phyloP scores from a whole-genome alignment of 2,797 vertebrate genomes.

The Delichon dasypus region DNA sequence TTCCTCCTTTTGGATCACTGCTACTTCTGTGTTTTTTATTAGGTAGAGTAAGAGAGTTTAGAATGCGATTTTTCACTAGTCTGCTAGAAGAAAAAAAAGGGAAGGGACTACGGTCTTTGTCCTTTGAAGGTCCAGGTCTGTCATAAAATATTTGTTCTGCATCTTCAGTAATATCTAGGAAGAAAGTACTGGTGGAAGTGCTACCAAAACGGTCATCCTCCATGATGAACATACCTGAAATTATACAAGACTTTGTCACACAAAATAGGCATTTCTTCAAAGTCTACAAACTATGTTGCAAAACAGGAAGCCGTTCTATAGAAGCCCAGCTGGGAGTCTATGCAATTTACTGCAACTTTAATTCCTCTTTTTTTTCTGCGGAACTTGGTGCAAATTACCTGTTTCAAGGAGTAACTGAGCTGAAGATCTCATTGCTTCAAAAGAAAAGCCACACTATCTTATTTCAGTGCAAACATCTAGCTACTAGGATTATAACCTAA shows the following conservation, averaged over 20 bases:
- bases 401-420: neutral
- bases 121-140: conserved; percentile 89
- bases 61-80: conserved; percentile 90
- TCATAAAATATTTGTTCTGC: conserved; percentile 82
- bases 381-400: neutral
- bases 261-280: neutral
- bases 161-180: conserved; percentile 88
- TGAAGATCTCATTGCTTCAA: neutral
- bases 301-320: neutral
- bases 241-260: neutral
- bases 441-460: neutral
- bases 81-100: conserved; percentile 92
- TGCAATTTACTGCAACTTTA: neutral
- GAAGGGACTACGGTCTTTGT: conserved; percentile 90
- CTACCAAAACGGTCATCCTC: conserved; percentile 91
- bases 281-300: neutral
- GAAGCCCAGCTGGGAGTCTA: neutral
- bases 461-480: neutral
- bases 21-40: conserved; percentile 94
- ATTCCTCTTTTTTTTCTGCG: neutral
- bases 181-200: conserved; percentile 77
- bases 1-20: conserved; percentile 89
- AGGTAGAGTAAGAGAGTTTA: conserved; percentile 92
- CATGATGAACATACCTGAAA: conserved; percentile 93
- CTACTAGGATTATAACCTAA: neutral